Base-by-base conservation (phyloP, 2,888 invertebrate genomes). In the Pandemis heparana region DNA sequence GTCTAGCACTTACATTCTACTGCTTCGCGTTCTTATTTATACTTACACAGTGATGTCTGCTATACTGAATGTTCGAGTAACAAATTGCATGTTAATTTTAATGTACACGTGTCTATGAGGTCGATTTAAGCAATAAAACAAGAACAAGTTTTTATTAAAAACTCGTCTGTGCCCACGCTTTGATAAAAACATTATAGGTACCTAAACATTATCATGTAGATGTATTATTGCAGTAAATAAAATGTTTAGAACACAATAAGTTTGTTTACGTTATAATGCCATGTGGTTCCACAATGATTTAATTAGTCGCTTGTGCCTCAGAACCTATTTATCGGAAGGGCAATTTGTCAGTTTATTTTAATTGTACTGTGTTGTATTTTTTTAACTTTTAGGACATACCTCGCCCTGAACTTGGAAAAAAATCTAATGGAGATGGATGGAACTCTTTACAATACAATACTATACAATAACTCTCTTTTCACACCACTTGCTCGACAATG, bases 1-100 rank as follows among this genome's bases (percentile, higher is more conserved):
- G 60, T 70, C 43, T 16, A 53, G 43, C 48, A 46, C 18, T 23
- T 56, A 9, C 66, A n/a, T 43, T 62, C 46, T 67, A 46, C 60
- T 51, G 43, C 43, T 60, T 60, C 7, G 9, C 18, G 41, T 10
- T n/a, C n/a, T 43, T 38, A 43, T 43, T 39, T 43, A 12, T 63
- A 41, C 41, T n/a, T 62, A 62, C 62, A 23, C 12, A 10, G 23
- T 23, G 56, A 56, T 53, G 51, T 56, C 39, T 61, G 61, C 4
- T 61, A 61, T 39, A 39, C 39, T 61, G 12, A 56, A 56, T 56
- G 56, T 56, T 56, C 56, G 23, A 56, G 23, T 12, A 56, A 12
- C 56, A 56, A 56, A 56, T 56, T 56, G 56, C 56, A 56, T 56
- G 56, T 12, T 16, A 61, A 61, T 8, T 61, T 61, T 53, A 18